Conservation (phyloP, 2,113 vertebrate genomes). For the Oryctolagus cuniculus region mOryCun1.1 NC_091440.1:43916501-43917000, state of each 20-base stretch:
- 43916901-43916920: background rate
- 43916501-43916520: background rate
- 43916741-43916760: background rate
- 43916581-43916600: background rate
- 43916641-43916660: too few relatives aligned
- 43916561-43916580: background rate
- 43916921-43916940: background rate
- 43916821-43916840: background rate
- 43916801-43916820: background rate
- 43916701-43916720: background rate
- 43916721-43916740: background rate
- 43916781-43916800: background rate
- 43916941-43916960: background rate
- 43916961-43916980: background rate
- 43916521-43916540: background rate
- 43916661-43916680: background rate
- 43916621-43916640: too few relatives aligned
- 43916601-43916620: too few relatives aligned
- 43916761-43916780: background rate
- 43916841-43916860: too few relatives aligned
- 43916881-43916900: background rate
- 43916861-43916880: background rate
- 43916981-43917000: fast-evolving
- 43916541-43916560: background rate
- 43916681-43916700: background rate